Conservation (phyloP, 2,113 vertebrate genomes). For the Corvus moneduloides region DNA sequence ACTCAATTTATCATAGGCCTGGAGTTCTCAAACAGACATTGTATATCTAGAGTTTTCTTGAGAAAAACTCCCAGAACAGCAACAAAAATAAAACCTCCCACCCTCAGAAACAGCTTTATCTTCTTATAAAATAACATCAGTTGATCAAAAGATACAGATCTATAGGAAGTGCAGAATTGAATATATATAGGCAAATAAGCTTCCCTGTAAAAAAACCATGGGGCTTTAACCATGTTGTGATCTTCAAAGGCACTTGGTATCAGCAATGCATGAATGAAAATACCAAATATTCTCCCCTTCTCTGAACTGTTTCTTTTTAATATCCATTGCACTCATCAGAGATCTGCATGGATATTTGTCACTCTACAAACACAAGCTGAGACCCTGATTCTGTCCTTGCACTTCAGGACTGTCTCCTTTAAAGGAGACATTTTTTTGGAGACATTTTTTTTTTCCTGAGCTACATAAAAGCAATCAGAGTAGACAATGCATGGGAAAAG, state of each 20-base stretch:
- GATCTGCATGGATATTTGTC: background rate
- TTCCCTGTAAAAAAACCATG: background rate
- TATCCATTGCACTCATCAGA: background rate
- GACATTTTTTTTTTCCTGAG: background rate
- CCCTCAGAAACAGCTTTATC: background rate
- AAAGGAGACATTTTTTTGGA: background rate
- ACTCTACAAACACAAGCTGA: background rate
- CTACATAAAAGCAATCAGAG: background rate
- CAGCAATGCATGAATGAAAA: background rate
- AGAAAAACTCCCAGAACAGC: background rate
- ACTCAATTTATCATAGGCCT: background rate
- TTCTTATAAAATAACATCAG: background rate
- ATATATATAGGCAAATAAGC: background rate
- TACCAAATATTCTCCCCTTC: background rate
- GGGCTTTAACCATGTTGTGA: background rate
- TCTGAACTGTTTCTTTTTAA: background rate
- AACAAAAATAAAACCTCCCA: background rate
- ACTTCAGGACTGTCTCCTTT: background rate
- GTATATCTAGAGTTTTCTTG: background rate
- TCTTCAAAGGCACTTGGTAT: background rate
- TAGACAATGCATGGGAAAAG: slow-evolving; percentile 41
- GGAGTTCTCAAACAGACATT: background rate
- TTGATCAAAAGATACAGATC: background rate
- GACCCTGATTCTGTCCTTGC: background rate
- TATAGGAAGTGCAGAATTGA: background rate